These are phyloP conservation scores for Blennius ocellaris DNA, from an alignment of 2,113 vertebrate species.

Conservation along the genomic window DNA sequence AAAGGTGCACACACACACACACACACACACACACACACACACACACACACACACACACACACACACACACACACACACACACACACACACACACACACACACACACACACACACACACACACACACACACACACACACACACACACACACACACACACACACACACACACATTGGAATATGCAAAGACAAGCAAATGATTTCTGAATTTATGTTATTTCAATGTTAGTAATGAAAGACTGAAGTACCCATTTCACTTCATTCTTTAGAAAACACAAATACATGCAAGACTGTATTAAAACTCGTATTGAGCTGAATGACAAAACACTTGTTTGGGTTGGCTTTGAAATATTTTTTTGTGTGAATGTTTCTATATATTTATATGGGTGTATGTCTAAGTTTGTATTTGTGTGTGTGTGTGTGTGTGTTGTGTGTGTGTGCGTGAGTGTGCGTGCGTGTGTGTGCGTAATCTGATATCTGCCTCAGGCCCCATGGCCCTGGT, in stretches of 20 bases:
- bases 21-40: slow-evolving; percentile 7
- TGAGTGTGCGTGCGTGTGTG: slow-evolving; percentile 51
- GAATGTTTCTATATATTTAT: slow-evolving; percentile 17
- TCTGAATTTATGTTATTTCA: slow-evolving; percentile 25
- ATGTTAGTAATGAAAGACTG: slow-evolving; percentile 43
- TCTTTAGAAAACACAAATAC: slow-evolving; percentile 23
- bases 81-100: slow-evolving; percentile 12
- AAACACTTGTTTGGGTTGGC: slow-evolving; percentile 7
- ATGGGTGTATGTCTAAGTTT: slow-evolving; percentile 21
- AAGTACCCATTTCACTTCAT: slow-evolving; percentile 22
- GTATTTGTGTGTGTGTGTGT: slow-evolving; percentile 7
- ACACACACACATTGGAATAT: no score
- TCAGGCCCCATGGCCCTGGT: slow-evolving; percentile 76
- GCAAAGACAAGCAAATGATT: no score
- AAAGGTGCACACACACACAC: slow-evolving; percentile 18
- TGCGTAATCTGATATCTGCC: slow-evolving; percentile 76
- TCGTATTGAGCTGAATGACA: slow-evolving; percentile 26
- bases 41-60: neutral
- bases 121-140: no score
- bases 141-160: neutral
- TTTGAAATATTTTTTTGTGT: slow-evolving; percentile 15
- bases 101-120: slow-evolving; percentile 4
- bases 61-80: neutral
- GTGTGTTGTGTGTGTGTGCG: slow-evolving; percentile 10
- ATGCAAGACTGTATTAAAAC: slow-evolving; percentile 27